Base-by-base conservation (phyloP, 23 tunicate genomes). In the Trididemnum nubilum region DNA sequence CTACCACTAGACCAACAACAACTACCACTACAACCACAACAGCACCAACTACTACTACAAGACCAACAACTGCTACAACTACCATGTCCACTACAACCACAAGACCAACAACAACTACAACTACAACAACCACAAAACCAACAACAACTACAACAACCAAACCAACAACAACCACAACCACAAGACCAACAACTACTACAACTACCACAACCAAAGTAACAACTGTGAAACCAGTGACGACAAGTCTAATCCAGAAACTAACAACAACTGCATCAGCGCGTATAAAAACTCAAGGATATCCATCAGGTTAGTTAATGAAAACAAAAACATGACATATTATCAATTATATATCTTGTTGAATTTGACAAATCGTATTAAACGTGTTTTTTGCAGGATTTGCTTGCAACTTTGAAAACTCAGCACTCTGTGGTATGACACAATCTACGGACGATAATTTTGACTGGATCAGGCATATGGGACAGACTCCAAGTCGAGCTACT, bases 341-440 rank as follows among this genome's bases (percentile, higher is more conserved):
- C n/a, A n/a, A n/a, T n/a, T n/a, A n/a, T 44, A 44, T 44, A 15
- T 44, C 54, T 44, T 44, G n/a, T n/a, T n/a, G n/a, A n/a, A n/a
- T 44, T 44, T 44, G 9, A 44, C 54, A 7, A 44, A 44, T 44
- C 15, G 54, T 44, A 15, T 44, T 15, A n/a, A n/a, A 31, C 18
- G 31, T 67, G 7, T 33, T 30, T 4, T 28, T 64, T 65, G 24
- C 84, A 93, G 93, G 36, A 0, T 93, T 83, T 74, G 25, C 80
- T 1, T 93, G 98, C 80, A 34, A 93, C 49, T 93, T 93, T 52
- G 98, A 93, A 22, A 22, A 75, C 33, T 24, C 58, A 18, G 65
- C 19, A 7, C 21, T 67, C 15, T 93, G 98, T 67, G 93, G 84
- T 9, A 54, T 93, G 65, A 31, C 40, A 0, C 98, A 93, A 80